phyloP scores from a whole-genome alignment of 2,113 vertebrate genomes.

The Crocuta crocuta region DNA sequence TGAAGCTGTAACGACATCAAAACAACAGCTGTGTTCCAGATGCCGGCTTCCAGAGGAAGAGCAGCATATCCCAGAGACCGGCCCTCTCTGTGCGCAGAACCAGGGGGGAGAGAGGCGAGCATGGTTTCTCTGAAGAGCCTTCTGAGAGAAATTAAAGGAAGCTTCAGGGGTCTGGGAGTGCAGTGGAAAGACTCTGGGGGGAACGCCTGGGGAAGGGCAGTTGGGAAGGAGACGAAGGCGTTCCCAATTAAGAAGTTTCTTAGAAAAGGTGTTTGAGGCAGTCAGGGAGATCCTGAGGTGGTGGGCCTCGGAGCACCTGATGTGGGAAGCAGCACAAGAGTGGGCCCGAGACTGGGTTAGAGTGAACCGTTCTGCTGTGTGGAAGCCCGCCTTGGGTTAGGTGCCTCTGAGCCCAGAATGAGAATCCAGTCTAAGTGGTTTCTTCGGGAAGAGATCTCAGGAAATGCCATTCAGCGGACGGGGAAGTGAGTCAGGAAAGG shows the following conservation, averaged over 20 bases:
- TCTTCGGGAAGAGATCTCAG: not conserved
- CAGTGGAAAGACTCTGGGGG: not conserved
- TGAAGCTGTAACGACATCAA: conserved; percentile 79
- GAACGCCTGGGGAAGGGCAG: not conserved
- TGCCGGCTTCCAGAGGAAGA: conserved; percentile 80
- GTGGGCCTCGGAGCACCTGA: not conserved
- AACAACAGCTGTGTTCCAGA: conserved; percentile 86
- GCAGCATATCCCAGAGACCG: conserved; percentile 69
- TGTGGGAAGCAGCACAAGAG: accelerated
- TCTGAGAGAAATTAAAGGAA: conserved; percentile 72
- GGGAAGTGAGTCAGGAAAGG: not conserved
- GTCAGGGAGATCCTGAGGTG: accelerated
- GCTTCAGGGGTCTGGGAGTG: not conserved
- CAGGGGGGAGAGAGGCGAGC: conserved; percentile 60
- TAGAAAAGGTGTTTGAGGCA: not conserved
- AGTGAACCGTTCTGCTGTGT: not conserved
- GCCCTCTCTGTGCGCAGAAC: conserved; percentile 56
- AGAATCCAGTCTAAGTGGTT: not conserved
- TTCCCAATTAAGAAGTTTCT: not conserved
- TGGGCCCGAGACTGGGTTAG: not conserved
- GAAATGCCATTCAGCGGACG: not conserved
- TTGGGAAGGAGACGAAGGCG: not conserved
- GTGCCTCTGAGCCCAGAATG: not conserved
- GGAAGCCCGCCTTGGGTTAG: not conserved
- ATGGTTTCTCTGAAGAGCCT: conserved; percentile 65